Conservation (phyloP, 2,113 vertebrate species). For the Saguinus imperator region DNA sequence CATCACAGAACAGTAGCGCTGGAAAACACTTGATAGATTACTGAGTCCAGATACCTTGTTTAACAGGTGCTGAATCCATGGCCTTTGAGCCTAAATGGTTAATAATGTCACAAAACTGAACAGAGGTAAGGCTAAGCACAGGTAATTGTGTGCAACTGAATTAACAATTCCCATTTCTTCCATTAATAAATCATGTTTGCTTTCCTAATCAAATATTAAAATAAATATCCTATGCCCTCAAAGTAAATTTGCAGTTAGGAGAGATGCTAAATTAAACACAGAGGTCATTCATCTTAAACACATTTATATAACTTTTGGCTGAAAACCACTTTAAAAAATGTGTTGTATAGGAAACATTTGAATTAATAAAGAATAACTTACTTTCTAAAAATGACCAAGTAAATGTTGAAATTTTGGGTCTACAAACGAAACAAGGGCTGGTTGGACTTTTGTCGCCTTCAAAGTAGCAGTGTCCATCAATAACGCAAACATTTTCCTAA, state of each 20-base stretch:
- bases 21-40: not conserved
- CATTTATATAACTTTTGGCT: not conserved
- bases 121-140: not conserved
- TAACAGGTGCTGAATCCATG: not conserved
- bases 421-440: constrained; percentile 90
- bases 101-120: not conserved
- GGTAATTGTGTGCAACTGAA: not conserved
- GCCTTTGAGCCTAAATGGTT: not conserved
- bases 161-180: not conserved
- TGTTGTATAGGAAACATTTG: not conserved
- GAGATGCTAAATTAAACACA: constrained; percentile 1
- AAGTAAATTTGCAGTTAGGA: not conserved
- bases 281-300: not conserved
- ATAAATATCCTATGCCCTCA: not conserved
- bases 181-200: constrained; percentile 21
- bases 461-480: constrained; percentile 89
- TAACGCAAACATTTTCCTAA: constrained; percentile 92
- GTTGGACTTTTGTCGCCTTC: constrained; percentile 87
- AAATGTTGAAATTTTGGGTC: constrained; percentile 87
- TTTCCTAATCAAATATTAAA: constrained; percentile 43
- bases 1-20: not conserved
- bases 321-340: not conserved
- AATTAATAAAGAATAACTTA: constrained; percentile 81
- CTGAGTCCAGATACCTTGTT: not conserved
- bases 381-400: constrained; percentile 91